Base-by-base conservation (phyloP, 2,113 vertebrate genomes). In the Nesoenas mayeri region DNA sequence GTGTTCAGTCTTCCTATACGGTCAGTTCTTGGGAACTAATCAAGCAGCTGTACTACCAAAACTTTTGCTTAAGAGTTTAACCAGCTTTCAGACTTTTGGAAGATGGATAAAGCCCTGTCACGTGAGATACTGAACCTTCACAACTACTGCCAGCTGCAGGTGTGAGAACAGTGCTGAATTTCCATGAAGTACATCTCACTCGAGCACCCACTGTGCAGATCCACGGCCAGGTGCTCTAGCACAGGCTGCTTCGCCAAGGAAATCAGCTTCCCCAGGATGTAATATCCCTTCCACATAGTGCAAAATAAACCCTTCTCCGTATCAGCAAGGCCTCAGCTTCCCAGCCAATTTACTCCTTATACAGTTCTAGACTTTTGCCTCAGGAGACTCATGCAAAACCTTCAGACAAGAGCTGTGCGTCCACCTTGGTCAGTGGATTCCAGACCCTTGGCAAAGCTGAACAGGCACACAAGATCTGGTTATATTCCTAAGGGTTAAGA, bases 11-110 rank as follows among this genome's bases (percentile, higher is more conserved):
- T 77, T 88, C 38, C 66, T 69, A 11, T 44, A 94, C 89, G 71
- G 79, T 57, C 88, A 95, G 75, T 75, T 90, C 58, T 73, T 51
- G 66, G 70, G 79, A 93, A 65, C 65, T 53, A 64, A 74, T 85
- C 69, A 58, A 91, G 78, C 88, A 89, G 95, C 81, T 88, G 34
- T n/a, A 60, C 62, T 91, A 90, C 61, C 42, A 64, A 87, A 95
- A 66, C 69, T 42, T 78, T 85, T 74, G 58, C 79, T 75, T 54
- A 71, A 58, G 57, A 54, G 62, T 67, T 82, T 34, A 36, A 90
- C 88, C 67, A 53, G 81, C 91, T 91, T 85, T 66, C 72, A n/a
- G 69, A 48, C 40, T 77, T 82, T 6, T 34, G 57, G 44, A 79
- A 62, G 48, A 51, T 14, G 85, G 78, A 67, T 14, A 65, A 64